A percentile compares a stretch with the other conserved stretches of the same genome.
These are phyloP conservation scores for Drosophila arawakana DNA, from an alignment of 1,140 invertebrate genomes.

Conservation along the genomic window DNA sequence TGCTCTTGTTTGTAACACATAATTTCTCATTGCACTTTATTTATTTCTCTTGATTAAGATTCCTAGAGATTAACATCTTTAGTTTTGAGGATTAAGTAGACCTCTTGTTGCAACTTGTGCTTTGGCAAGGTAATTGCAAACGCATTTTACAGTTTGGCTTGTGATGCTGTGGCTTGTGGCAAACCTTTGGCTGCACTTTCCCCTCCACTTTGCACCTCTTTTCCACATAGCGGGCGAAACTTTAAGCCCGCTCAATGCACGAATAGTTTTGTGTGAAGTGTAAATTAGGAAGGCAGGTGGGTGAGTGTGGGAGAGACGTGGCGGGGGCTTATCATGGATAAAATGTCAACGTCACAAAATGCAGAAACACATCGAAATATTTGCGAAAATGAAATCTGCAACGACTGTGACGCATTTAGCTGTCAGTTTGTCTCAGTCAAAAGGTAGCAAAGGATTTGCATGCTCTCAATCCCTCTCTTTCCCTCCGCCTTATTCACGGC, in stretches of 20 bases:
- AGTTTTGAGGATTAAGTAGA: too few relatives aligned
- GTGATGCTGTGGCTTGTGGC: background rate
- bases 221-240: conserved; percentile 24
- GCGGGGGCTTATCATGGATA: conserved; percentile 28
- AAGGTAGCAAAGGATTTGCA: conserved; percentile 43
- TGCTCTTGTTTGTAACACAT: too few relatives aligned
- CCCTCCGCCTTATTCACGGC: conserved; percentile 17
- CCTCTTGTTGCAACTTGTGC: background rate
- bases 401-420: conserved; percentile 75
- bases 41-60: too few relatives aligned
- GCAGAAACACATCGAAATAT: conserved; percentile 60
- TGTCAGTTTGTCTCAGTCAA: conserved; percentile 75
- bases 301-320: conserved; percentile 1
- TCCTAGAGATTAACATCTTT: too few relatives aligned
- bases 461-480: conserved; percentile 6
- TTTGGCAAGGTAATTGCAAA: conserved; percentile 5
- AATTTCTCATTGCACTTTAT: too few relatives aligned
- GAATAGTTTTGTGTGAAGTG: conserved; percentile 16
- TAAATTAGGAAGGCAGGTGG: conserved; percentile 1
- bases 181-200: background rate
- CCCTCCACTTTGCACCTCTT: background rate
- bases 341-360: conserved; percentile 56
- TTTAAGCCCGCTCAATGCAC: conserved; percentile 48
- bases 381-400: conserved; percentile 77
- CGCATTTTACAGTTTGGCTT: conserved; percentile 1